Percentiles rank a stretch among this genome's conserved stretches.
These are phyloP conservation scores for Lindbergichthys nudifrons DNA, from an alignment of 2,797 vertebrate species.

Conservation along the genomic window DNA sequence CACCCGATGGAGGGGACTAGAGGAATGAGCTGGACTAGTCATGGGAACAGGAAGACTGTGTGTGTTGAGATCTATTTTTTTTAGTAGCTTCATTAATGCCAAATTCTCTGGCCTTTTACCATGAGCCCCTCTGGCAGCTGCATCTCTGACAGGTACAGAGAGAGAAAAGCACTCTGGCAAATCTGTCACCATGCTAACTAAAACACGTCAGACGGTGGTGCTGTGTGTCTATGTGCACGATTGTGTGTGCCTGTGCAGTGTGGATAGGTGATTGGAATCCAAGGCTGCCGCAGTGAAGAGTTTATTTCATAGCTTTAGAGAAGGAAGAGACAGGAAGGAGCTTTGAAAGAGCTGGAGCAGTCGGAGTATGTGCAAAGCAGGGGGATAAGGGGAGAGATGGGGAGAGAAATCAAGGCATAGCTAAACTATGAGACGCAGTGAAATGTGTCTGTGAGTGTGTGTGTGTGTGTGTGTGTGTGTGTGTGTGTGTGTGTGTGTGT, in stretches of 20 bases:
- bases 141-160: slow-evolving; percentile 82
- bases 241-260: slow-evolving; percentile 34
- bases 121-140: slow-evolving; percentile 79
- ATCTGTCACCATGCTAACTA: slow-evolving; percentile 81
- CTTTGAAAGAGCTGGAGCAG: slow-evolving; percentile 57
- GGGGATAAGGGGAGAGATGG: slow-evolving; percentile 15
- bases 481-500: slow-evolving; percentile 51
- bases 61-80: slow-evolving; percentile 56
- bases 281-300: slow-evolving; percentile 46
- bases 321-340: slow-evolving; percentile 41
- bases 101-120: slow-evolving; percentile 64
- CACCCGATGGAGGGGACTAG: slow-evolving; percentile 56
- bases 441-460: slow-evolving; percentile 41
- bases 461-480: slow-evolving; percentile 22
- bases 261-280: slow-evolving; percentile 66
- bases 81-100: slow-evolving; percentile 74
- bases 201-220: slow-evolving; percentile 75
- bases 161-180: slow-evolving; percentile 68
- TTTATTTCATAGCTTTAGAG: slow-evolving; percentile 57
- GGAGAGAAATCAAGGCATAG: slow-evolving; percentile 56
- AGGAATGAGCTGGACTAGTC: slow-evolving; percentile 62
- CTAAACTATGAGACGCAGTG: slow-evolving; percentile 48
- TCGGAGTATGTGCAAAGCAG: slow-evolving; percentile 21
- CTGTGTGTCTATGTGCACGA: slow-evolving; percentile 39
- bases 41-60: slow-evolving; percentile 43